Evolutionary conservation across 2,797 vertebrate species (phyloP).

Genomic region (Anas bernieri): DNA sequence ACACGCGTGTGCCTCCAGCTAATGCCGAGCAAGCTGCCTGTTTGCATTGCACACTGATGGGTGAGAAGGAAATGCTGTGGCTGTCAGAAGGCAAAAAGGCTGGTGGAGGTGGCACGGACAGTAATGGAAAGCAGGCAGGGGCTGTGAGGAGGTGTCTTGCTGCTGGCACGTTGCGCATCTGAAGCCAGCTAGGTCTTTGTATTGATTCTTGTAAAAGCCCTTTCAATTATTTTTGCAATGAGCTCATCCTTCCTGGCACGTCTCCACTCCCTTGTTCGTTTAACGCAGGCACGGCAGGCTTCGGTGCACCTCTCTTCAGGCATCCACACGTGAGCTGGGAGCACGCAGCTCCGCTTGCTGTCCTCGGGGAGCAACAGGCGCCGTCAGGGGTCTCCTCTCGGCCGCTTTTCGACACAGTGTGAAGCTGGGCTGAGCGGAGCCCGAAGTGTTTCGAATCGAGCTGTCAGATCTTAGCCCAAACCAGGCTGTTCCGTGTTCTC

Average conservation of each 20-base stretch:
- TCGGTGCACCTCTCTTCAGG: background rate
- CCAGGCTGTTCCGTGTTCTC: background rate
- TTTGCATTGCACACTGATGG: too few relatives aligned
- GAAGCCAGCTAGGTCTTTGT: background rate
- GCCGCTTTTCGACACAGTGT: rapidly evolving
- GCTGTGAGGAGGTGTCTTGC: background rate
- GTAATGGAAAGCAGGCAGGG: background rate
- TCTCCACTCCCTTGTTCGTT: background rate
- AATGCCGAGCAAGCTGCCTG: too few relatives aligned
- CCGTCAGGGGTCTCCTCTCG: background rate
- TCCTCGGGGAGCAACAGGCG: background rate
- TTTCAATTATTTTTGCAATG: constrained; percentile 43
- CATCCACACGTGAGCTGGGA: background rate
- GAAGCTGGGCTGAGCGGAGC: background rate
- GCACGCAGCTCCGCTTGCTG: background rate
- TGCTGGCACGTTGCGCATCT: background rate
- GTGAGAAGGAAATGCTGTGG: background rate
- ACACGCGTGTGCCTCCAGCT: too few relatives aligned
- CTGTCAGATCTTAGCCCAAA: background rate
- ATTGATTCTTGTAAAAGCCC: constrained; percentile 24
- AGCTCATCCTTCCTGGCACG: constrained; percentile 32
- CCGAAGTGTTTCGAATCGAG: background rate
- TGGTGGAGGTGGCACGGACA: background rate
- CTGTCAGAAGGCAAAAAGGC: background rate
- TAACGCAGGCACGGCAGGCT: background rate